Evolutionary conservation across 2,797 vertebrate genomes (phyloP).

Genomic region (Myotis findleyi): DNA sequence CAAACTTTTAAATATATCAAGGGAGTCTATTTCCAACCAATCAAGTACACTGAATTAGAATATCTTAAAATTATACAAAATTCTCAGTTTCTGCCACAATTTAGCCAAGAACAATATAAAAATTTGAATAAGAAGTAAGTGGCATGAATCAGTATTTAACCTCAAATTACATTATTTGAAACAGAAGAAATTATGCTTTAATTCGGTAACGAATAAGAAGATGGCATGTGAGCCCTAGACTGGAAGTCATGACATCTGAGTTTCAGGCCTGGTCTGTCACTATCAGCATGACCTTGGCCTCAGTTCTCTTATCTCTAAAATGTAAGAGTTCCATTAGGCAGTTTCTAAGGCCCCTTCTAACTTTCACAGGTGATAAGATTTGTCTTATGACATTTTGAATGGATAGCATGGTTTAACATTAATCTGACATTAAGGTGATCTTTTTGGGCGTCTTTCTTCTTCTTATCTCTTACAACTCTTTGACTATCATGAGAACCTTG

Average conservation of each 20-base stretch:
- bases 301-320: background rate
- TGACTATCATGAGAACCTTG: constrained; percentile 50
- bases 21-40: constrained; percentile 52
- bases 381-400: constrained; percentile 48
- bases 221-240: background rate
- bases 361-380: background rate
- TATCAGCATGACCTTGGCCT: background rate
- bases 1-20: constrained; percentile 23
- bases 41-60: constrained; percentile 57
- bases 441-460: constrained; percentile 56
- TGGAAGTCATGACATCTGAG: background rate
- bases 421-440: background rate
- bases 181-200: constrained; percentile 53
- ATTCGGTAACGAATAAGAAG: constrained; percentile 34
- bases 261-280: background rate
- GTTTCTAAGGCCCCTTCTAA: constrained; percentile 33
- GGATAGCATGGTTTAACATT: background rate
- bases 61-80: constrained; percentile 51
- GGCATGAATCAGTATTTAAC: constrained; percentile 66
- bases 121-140: constrained; percentile 58
- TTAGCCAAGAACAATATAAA: constrained; percentile 66
- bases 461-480: constrained; percentile 51
- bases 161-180: constrained; percentile 48
- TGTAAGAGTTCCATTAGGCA: background rate
- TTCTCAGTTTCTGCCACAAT: constrained; percentile 58